Percentiles rank a stretch among this genome's conserved stretches.
These are phyloP conservation scores for Maconellicoccus hirsutus DNA, from an alignment of 1,140 invertebrate species.

Conservation along the genomic window DNA sequence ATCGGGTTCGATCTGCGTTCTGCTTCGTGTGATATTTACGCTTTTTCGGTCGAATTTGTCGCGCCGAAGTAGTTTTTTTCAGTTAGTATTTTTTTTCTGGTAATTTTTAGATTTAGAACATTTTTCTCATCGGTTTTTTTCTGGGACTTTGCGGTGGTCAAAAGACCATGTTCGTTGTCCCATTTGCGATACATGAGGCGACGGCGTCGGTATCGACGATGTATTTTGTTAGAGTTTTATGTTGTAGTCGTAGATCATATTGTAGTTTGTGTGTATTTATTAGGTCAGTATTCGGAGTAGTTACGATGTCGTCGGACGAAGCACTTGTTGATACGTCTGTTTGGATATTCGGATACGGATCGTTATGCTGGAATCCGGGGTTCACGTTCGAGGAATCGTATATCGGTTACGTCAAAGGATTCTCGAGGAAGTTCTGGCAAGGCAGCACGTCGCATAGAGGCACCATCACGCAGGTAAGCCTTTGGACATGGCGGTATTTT, in stretches of 20 bases:
- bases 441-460: constrained; percentile 72
- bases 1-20: too few species aligned
- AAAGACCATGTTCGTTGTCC: too few species aligned
- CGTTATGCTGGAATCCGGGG: constrained; percentile 75
- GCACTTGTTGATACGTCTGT: background rate
- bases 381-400: constrained; percentile 59
- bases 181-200: too few species aligned
- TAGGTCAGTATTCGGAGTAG: constrained; percentile 2
- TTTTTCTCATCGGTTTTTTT: too few species aligned
- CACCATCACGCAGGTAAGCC: constrained; percentile 59
- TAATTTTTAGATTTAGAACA: too few species aligned
- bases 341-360: constrained; percentile 81
- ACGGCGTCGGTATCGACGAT: background rate
- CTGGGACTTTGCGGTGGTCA: too few species aligned
- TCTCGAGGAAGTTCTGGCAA: constrained; percentile 70
- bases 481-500: too few species aligned
- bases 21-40: too few species aligned
- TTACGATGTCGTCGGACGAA: background rate
- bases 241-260: background rate
- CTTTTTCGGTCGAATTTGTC: too few species aligned
- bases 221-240: too few species aligned
- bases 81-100: too few species aligned
- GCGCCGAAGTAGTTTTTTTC: background rate
- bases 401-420: constrained; percentile 61
- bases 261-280: background rate